These are phyloP conservation scores for Dendrolimus kikuchii DNA, from an alignment of 1,140 invertebrate species.

Conservation along the genomic window DNA sequence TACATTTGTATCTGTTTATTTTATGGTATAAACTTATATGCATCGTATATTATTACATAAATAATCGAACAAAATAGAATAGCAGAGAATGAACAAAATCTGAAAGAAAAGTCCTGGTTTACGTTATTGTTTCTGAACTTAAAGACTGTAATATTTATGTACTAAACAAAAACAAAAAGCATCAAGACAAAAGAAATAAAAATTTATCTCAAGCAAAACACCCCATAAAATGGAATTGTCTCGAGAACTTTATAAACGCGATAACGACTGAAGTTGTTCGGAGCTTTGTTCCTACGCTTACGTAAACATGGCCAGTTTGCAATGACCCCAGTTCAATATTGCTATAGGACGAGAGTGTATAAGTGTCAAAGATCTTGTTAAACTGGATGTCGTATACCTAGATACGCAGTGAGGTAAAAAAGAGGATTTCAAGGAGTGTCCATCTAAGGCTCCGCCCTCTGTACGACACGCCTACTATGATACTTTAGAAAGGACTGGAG, in stretches of 20 bases:
- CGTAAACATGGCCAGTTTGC: slow-evolving; percentile 51
- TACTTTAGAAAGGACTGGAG: slow-evolving; percentile 37
- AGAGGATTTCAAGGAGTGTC: slow-evolving; percentile 66
- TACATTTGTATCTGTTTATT: no score
- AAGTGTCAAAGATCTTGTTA: slow-evolving; percentile 33
- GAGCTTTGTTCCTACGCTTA: slow-evolving; percentile 62
- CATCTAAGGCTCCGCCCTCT: slow-evolving; percentile 49
- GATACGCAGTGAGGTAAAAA: slow-evolving; percentile 65
- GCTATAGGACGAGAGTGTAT: background rate
- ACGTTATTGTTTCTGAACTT: background rate
- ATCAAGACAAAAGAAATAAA: slow-evolving; percentile 60
- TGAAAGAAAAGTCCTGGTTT: background rate
- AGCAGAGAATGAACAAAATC: background rate
- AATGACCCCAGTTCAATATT: slow-evolving; percentile 18
- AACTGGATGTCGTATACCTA: slow-evolving; percentile 54
- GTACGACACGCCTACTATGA: slow-evolving; percentile 51
- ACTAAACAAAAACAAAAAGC: slow-evolving; percentile 41
- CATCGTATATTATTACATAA: no score
- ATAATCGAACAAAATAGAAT: no score
- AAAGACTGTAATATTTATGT: slow-evolving; percentile 12
- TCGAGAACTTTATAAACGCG: slow-evolving; percentile 69
- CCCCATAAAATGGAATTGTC: slow-evolving; percentile 68
- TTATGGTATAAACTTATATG: no score
- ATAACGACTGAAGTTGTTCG: slow-evolving; percentile 68
- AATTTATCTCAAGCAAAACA: slow-evolving; percentile 68